Base-by-base conservation (phyloP, 2,888 invertebrate genomes). In the Dolichopus griseipennis region DNA sequence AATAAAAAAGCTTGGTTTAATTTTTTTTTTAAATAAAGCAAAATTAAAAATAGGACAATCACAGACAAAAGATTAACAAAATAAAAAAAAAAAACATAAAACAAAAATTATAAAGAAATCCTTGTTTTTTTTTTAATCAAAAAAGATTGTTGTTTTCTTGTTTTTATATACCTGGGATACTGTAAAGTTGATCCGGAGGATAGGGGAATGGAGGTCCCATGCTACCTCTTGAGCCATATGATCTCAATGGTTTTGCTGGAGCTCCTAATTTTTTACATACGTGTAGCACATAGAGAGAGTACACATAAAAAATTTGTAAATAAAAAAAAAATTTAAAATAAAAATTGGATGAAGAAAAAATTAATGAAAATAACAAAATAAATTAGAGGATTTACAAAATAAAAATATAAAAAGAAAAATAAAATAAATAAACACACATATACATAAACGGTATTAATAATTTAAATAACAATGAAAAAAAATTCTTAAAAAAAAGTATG, bases 141-240 rank as follows among this genome's bases (percentile, higher is more conserved):
- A 27, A 7, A 63, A 12, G 10, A 6, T 27, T 27, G 22, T 27
- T 27, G 22, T 63, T 27, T 63, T 63, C 9, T 63, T 63, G 9
- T 8, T 41, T 33, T 63, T 63, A 12, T 8, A 77, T 82, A 82
- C 82, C 82, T 79, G 82, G 82, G 76, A 82, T 79, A 77, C 81
- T 82, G 79, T 82, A 82, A 73, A 82, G 81, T 76, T 82, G 82
- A 78, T 82, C 82, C 76, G 79, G 78, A 75, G 79, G 75, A 78
- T 80, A 81, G 75, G 81, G 77, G 76, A 79, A 80, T 75, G 78
- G 77, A 75, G 80, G 79, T 74, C 79, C 80, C 80, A 81, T 79
- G 76, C 78, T 81, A 67, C 82, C 81, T 76, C 81, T 78, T 74
- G 80, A 78, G 75, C 80, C 81, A 76, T 81, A 81, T 73, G 82